Percentiles rank a stretch among this genome's conserved stretches.
Evolutionary conservation across 1,140 invertebrate genomes (phyloP).

Genomic region (Oppia nitens): DNA sequence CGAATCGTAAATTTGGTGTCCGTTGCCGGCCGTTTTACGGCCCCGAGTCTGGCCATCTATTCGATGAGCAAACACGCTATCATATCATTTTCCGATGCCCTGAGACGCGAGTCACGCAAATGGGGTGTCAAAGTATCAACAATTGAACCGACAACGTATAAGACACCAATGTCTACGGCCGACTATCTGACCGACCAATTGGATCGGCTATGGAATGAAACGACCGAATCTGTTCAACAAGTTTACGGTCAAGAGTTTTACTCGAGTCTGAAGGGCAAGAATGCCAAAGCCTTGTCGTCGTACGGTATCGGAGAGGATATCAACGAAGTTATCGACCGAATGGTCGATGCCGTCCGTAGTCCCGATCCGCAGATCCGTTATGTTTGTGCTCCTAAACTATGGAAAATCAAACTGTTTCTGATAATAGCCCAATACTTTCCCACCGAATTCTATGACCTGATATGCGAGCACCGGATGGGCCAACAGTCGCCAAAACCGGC

Average conservation of each 20-base stretch:
- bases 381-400: not conserved
- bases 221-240: not conserved
- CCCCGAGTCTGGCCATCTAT: slow-evolving; percentile 9
- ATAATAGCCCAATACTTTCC: no score
- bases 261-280: not conserved
- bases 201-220: not conserved
- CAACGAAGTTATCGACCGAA: not conserved
- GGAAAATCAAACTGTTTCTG: no score
- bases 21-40: slow-evolving; percentile 15
- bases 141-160: slow-evolving; percentile 1
- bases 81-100: slow-evolving; percentile 14
- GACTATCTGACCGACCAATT: not conserved
- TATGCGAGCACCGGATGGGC: no score
- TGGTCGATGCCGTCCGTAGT: not conserved
- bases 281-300: not conserved
- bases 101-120: slow-evolving; percentile 16
- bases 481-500: no score
- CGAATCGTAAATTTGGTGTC: slow-evolving; percentile 18
- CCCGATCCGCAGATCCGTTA: not conserved
- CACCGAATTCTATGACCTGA: no score
- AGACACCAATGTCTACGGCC: slow-evolving; percentile 8
- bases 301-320: not conserved
- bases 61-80: slow-evolving; percentile 19
- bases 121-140: slow-evolving; percentile 10
- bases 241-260: not conserved